Conservation (phyloP, 2,888 invertebrate species). For the Apotomis betuletana region DNA sequence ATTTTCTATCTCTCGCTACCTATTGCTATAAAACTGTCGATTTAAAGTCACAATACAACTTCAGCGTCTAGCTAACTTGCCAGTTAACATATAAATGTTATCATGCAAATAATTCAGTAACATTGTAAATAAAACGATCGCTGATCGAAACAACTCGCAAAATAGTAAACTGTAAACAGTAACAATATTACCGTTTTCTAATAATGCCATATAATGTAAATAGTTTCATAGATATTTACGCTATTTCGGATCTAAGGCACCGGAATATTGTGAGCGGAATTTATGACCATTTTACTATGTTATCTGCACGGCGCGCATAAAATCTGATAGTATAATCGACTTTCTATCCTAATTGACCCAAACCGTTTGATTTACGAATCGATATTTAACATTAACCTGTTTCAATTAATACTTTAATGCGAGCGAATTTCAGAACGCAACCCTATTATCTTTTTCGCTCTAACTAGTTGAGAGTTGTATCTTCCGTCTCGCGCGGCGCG, state of each 20-base stretch:
- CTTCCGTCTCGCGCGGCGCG: slow-evolving; percentile 56
- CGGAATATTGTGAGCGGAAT: not conserved
- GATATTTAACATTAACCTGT: slow-evolving; percentile 55
- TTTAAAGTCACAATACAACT: slow-evolving; percentile 5
- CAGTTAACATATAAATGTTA: not conserved
- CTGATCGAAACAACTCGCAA: not conserved
- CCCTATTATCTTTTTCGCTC: slow-evolving; percentile 53
- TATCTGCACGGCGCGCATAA: slow-evolving; percentile 4
- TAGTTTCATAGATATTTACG: not conserved
- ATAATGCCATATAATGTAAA: not conserved
- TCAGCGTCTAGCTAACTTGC: not conserved
- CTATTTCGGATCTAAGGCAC: not conserved
- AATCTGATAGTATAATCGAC: slow-evolving; percentile 37
- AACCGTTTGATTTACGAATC: slow-evolving; percentile 43
- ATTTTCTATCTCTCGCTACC: not conserved
- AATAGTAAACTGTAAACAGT: not conserved
- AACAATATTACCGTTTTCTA: not conserved
- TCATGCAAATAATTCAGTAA: slow-evolving; percentile 3
- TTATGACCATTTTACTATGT: not conserved
- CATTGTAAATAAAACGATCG: slow-evolving; percentile 7
- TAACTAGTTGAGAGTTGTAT: slow-evolving; percentile 45
- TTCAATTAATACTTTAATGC: slow-evolving; percentile 59
- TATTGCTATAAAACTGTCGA: slow-evolving; percentile 1
- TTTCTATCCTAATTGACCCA: slow-evolving; percentile 35
- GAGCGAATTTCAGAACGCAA: slow-evolving; percentile 58